Base-by-base conservation (phyloP, 2,113 vertebrate species). In the Parus major region DNA sequence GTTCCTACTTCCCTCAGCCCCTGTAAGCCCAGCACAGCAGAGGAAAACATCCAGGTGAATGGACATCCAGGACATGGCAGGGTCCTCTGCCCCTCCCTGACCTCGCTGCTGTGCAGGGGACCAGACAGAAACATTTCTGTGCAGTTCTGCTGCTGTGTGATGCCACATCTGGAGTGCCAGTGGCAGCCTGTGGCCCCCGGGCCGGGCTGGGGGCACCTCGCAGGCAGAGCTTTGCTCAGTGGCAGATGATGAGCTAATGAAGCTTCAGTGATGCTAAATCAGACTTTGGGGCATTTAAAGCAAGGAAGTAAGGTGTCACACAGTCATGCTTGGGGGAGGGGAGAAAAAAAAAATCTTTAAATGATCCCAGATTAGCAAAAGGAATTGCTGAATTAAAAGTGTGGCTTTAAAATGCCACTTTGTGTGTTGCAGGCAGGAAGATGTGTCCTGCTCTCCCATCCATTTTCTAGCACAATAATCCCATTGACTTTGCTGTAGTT, bases 151-250 rank as follows among this genome's bases (percentile, higher is more conserved):
- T 70, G 70, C 36, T 41, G 65, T 2, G 1, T 50, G 21, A 1
- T 52, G 56, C 12, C 92, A 88, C 90, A 90, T 86, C 92, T 95
- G 93, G 78, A 73, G 35, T 6, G 82, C 46, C 80, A 68, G 23
- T 0, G 31, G 87, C 35, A 47, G 25, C 2, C 0, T 1, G 16
- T 3, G 0, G 59, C 8, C 66, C 68, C 31, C 0, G 20, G 56
- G 78, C 75, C 39, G 11, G 50, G 55, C 87, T 44, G 25, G 52
- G 50, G 44, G 68, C 78, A 46, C 28, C 69, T 82, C 0, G 0
- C 27, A 6, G 60, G 53, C 64, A 28, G 29, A 36, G 71, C 6
- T 42, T 79, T 52, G 24, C 75, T 70, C 61, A 22, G 59, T 27
- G 56, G 79, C 85, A 94, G 80, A 47, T 64, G 56, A 92, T 46